Evolutionary conservation across 2,888 invertebrate species (phyloP), one percentile per base, ranked within the genome.

Genomic region (Archips xylosteana): DNA sequence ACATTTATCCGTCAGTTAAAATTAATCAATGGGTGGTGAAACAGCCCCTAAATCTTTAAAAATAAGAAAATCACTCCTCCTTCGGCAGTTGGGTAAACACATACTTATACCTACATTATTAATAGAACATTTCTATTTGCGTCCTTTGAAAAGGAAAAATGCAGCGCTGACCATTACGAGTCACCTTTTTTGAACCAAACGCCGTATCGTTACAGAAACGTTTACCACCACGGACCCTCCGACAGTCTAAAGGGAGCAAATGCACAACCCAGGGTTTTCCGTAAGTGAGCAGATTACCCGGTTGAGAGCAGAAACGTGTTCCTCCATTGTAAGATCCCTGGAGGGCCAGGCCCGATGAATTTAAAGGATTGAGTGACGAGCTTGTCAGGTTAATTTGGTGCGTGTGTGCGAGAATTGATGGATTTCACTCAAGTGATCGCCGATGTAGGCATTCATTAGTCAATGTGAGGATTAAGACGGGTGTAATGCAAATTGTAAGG

Each of bases 241-340:
- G 2, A 45, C 12, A 51, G 51, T 15, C 2, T 23, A n/a, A n/a
- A n/a, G 23, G 54, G 15, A 9, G 9, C 51, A 39, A 34, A 72
- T 54, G 23, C 23, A 15, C 47, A 36, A 51, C 34, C 42, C 57
- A 67, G 45, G 67, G 61, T 57, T 47, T 36, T 60, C 47, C 57
- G 45, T 62, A 62, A 62, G 57, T 45, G 57, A 47, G 59, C 68
- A 45, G 57, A 72, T 72, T 72, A 57, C 72, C 4, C 13, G 32
- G 10, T 49, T 73, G 68, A 73, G 63, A 73, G 73, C 68, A 23
- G 39, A 73, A 60, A 57, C 68, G 49, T 73, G 73, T 73, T 69
- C 47, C 32, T 12, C 51, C 39, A 72, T 67, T 64, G 47, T 49
- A 42, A 71, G 72, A 32, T 13, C 63, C 63, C 68, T 13, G 13